Base-by-base conservation (phyloP, 2,888 invertebrate species). In the Stenurella melanura region DNA sequence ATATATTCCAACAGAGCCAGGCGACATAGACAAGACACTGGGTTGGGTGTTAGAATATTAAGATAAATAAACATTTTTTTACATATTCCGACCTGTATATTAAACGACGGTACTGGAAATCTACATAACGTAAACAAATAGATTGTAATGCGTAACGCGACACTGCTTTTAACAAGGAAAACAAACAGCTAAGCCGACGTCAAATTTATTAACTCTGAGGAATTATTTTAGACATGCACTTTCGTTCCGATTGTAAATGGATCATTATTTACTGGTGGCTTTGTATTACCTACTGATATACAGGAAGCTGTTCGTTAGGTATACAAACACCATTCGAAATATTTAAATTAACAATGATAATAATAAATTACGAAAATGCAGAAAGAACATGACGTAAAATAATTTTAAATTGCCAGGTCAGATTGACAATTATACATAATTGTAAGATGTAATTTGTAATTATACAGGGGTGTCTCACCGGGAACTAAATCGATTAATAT, bases 161-260 rank as follows among this genome's bases (percentile, higher is more conserved):
- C 87, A 87, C 86, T 83, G 88, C 88, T 88, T 88, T 88, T 87
- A 88, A 87, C 87, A 87, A 87, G 83, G 84, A 87, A 88, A 88
- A 88, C 86, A 88, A 88, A 88, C 88, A 83, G 73, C 56, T 67
- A 74, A 58, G 74, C 74, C 79, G 75, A 73, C 77, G 76, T 77
- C 66, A 73, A 74, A 77, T 74, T 77, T 68, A 72, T 68, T 61
- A 42, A 67, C 71, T 72, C 54, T 1, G 54, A 50, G 54, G 54
- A 30, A 72, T 72, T 72, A 72, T 72, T 72, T 72, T 63, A 72
- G 63, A 19, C 42, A 15, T 67, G 19, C 18, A 63, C 63, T 72
- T 72, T 63, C 18, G 26, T 58, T 6, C 61, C 18, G 50, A 38
- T 68, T 74, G 38, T 72, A 71, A 71, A 71, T 61, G 19, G 61